These are phyloP conservation scores for Propithecus perrieri DNA, from an alignment of 2,797 vertebrate genomes.

Conservation along the genomic window DNA sequence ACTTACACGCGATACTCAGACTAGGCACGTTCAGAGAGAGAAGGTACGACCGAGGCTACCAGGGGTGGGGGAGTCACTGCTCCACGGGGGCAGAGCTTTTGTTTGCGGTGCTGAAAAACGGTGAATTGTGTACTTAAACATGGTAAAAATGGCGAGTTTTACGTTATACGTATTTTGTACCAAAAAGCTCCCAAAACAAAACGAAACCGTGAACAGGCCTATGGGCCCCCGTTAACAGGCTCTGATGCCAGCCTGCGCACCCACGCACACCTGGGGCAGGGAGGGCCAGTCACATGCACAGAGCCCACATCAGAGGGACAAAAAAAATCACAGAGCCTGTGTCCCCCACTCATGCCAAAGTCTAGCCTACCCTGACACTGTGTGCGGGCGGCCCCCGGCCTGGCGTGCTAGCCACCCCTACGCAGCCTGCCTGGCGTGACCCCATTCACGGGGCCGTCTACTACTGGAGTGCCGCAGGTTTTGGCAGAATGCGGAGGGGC, in stretches of 20 bases:
- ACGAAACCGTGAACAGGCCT: not conserved
- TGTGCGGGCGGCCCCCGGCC: rapidly evolving
- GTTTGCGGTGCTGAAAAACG: not conserved
- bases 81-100: not conserved
- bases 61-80: not conserved
- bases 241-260: not conserved
- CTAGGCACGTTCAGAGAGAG: not conserved
- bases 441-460: not conserved
- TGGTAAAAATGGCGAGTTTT: not conserved
- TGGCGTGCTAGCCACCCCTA: not conserved
- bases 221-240: not conserved
- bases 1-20: not conserved
- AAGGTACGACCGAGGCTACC: not conserved
- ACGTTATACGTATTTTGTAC: not conserved
- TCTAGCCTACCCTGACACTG: not conserved
- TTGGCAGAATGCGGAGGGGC: not conserved
- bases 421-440: rapidly evolving
- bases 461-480: not conserved
- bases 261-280: no score
- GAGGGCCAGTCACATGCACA: not conserved
- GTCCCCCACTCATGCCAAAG: rapidly evolving
- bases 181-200: not conserved
- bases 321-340: not conserved
- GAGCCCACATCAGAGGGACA: not conserved
- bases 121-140: not conserved